phyloP scores from a whole-genome alignment of 1,140 invertebrate species.

The Caerostris extrusa region DNA sequence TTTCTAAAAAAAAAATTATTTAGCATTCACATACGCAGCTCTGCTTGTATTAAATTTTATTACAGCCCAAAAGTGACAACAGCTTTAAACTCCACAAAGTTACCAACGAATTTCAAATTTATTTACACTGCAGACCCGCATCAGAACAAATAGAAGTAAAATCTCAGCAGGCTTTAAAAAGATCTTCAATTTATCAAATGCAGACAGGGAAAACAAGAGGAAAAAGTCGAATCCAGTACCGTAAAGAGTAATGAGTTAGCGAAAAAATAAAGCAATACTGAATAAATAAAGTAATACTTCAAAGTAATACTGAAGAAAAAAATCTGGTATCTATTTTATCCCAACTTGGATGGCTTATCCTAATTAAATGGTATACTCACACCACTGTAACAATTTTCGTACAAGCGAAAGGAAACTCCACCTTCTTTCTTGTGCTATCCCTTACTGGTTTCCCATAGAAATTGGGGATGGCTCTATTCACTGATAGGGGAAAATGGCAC shows the following conservation, averaged over 20 bases:
- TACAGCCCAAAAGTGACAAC: too few species aligned
- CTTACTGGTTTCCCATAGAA: slow-evolving; percentile 2
- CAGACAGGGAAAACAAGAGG: not conserved
- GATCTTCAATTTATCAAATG: slow-evolving; percentile 30
- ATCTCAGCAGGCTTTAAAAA: not conserved
- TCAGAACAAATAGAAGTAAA: not conserved
- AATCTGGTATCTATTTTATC: not conserved
- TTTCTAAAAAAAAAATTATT: too few species aligned
- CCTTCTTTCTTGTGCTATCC: not conserved
- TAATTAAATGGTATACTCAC: slow-evolving; percentile 61
- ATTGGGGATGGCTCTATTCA: slow-evolving; percentile 27
- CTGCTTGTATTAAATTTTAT: too few species aligned
- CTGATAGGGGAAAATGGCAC: not conserved
- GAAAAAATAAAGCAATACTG: not conserved
- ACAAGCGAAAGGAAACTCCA: not conserved
- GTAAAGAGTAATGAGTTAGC: not conserved
- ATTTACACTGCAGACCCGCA: not conserved
- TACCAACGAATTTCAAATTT: not conserved
- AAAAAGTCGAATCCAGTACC: not conserved
- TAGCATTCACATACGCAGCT: too few species aligned
- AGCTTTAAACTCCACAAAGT: too few species aligned
- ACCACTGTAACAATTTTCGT: slow-evolving; percentile 42
- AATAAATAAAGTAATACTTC: not conserved
- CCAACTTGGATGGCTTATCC: not conserved
- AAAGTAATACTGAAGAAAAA: not conserved